phyloP scores from a whole-genome alignment of 1,140 invertebrate species.

The Leptinotarsa defecta region DNA sequence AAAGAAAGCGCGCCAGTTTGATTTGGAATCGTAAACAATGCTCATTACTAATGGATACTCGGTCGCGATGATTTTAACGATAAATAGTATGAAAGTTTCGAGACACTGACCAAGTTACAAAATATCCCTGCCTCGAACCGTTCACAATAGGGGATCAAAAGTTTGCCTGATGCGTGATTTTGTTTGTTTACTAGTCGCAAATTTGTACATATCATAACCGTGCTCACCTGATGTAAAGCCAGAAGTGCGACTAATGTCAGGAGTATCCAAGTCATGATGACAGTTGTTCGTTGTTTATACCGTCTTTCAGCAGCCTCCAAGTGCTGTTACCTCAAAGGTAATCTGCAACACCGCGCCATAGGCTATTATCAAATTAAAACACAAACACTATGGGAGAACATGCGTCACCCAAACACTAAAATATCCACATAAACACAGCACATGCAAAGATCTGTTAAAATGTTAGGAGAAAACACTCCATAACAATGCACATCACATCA shows the following conservation, averaged over 20 bases:
- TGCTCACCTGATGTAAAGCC: slow-evolving; percentile 53
- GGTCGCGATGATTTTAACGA: background rate
- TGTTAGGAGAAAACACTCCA: slow-evolving; percentile 40
- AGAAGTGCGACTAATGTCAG: slow-evolving; percentile 47
- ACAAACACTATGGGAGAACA: slow-evolving; percentile 38
- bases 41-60: background rate
- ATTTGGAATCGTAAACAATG: slow-evolving; percentile 12
- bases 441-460: slow-evolving; percentile 38
- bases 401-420: slow-evolving; percentile 33
- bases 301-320: slow-evolving; percentile 46
- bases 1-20: background rate
- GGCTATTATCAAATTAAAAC: slow-evolving; percentile 46
- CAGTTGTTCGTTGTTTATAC: slow-evolving; percentile 23
- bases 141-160: background rate
- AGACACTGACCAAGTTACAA: slow-evolving; percentile 34
- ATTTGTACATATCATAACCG: background rate
- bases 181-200: background rate
- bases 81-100: slow-evolving; percentile 20
- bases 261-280: slow-evolving; percentile 56
- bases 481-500: slow-evolving; percentile 43
- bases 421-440: slow-evolving; percentile 43
- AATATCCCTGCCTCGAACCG: slow-evolving; percentile 30
- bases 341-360: slow-evolving; percentile 55
- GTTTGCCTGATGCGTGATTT: background rate
- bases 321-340: slow-evolving; percentile 55